Conservation (phyloP, 2,113 vertebrate species). For the Carollia perspicillata region DNA sequence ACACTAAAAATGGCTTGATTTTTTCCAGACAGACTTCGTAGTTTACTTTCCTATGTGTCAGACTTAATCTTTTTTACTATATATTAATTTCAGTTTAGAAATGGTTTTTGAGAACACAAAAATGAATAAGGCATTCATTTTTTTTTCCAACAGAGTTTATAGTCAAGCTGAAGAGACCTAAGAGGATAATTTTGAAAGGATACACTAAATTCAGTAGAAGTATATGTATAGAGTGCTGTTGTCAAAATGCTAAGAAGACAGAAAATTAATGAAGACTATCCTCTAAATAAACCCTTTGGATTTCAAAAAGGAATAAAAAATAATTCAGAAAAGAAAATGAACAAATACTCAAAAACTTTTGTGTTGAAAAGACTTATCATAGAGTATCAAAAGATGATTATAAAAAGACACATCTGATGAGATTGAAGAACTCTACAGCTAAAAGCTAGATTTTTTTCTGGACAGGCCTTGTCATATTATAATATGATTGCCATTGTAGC, state of each 20-base stretch:
- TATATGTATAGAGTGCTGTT: neutral
- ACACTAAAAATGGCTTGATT: too few relatives aligned
- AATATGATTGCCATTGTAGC: too few relatives aligned
- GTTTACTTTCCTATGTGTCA: neutral
- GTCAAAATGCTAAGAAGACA: neutral
- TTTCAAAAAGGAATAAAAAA: neutral
- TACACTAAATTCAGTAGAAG: neutral
- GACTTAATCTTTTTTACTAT: neutral
- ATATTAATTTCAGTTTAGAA: constrained; percentile 6
- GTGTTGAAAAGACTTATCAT: neutral
- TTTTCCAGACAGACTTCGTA: too few relatives aligned
- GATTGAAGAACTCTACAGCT: neutral
- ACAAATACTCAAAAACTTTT: neutral
- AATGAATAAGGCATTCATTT: neutral
- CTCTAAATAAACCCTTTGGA: neutral
- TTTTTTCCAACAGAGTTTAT: neutral
- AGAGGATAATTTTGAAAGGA: neutral
- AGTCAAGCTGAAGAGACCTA: neutral
- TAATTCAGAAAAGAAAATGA: neutral
- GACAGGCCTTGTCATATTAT: too few relatives aligned
- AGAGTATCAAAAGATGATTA: neutral
- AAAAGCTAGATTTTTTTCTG: neutral
- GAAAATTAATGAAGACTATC: neutral
- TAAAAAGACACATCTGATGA: neutral
- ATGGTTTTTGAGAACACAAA: neutral